Percentiles rank a stretch among this genome's conserved stretches.
These are phyloP conservation scores for Latheticus oryzae DNA, from an alignment of 2,888 invertebrate species.

Conservation along the genomic window DNA sequence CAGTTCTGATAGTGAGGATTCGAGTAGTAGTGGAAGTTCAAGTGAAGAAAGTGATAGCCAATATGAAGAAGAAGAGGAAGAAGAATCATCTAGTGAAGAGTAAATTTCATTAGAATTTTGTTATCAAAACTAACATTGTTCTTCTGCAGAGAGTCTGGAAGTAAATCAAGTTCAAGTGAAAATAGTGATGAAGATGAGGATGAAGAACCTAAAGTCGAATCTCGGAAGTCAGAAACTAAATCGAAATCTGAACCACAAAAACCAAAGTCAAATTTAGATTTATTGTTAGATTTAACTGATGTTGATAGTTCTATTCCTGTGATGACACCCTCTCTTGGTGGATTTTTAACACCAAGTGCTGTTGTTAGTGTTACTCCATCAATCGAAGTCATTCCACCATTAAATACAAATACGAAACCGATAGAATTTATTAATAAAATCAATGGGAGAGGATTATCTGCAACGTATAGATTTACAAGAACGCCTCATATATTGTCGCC, in stretches of 20 bases:
- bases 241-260: conserved; percentile 50
- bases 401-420: conserved; percentile 71
- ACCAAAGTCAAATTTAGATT: conserved; percentile 78
- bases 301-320: conserved; percentile 78
- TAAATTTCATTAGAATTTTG: conserved; percentile 2
- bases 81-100: conserved; percentile 55
- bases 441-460: conserved; percentile 75
- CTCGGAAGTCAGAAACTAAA: conserved; percentile 45
- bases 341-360: conserved; percentile 79
- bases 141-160: conserved; percentile 10
- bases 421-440: conserved; percentile 79
- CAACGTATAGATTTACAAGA: conserved; percentile 78
- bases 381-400: conserved; percentile 72
- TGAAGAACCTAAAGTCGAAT: conserved; percentile 49
- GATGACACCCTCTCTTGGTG: conserved; percentile 86
- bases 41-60: conserved; percentile 42
- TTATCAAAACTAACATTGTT: not conserved
- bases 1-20: conserved; percentile 13
- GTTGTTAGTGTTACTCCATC: conserved; percentile 36
- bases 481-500: conserved; percentile 85
- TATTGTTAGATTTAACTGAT: conserved; percentile 84
- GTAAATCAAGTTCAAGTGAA: conserved; percentile 8
- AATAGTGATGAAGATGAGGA: conserved; percentile 46
- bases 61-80: conserved; percentile 47
- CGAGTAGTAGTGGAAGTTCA: conserved; percentile 28